Evolutionary conservation across 2,113 vertebrate genomes (phyloP).

Genomic region (Hiodon tergisus): DNA sequence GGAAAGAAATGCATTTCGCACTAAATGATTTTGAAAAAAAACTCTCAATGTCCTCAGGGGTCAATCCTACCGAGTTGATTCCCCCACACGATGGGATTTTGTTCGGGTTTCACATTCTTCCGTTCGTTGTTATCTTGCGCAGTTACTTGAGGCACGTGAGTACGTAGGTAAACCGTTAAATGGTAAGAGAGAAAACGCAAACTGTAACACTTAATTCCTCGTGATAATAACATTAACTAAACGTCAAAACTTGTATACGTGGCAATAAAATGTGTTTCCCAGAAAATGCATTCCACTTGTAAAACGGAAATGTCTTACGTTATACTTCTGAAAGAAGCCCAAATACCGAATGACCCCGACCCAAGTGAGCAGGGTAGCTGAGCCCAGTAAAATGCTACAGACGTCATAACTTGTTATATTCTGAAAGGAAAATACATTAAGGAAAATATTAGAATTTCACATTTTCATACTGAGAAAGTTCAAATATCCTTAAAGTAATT

Average conservation of each 20-base stretch:
- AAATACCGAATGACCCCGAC: conserved; percentile 88
- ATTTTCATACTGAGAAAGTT: too few relatives aligned
- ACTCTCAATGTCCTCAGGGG: too few relatives aligned
- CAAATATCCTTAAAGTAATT: too few relatives aligned
- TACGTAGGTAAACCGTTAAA: not conserved
- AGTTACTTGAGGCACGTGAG: not conserved
- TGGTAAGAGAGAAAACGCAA: not conserved
- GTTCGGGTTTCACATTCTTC: too few relatives aligned
- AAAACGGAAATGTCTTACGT: conserved; percentile 67
- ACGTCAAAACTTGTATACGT: too few relatives aligned
- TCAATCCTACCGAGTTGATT: too few relatives aligned
- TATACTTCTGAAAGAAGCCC: conserved; percentile 92
- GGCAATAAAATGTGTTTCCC: too few relatives aligned
- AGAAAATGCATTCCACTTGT: not conserved
- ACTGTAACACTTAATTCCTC: too few relatives aligned
- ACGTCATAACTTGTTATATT: conserved; percentile 83
- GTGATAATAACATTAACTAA: too few relatives aligned
- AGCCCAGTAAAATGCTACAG: conserved; percentile 87
- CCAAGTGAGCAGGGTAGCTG: conserved; percentile 88
- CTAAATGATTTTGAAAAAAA: too few relatives aligned
- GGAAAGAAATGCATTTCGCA: not conserved
- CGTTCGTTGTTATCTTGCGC: too few relatives aligned
- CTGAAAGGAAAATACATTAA: conserved; percentile 48
- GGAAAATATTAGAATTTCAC: not conserved
- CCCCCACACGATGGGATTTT: too few relatives aligned